Evolutionary conservation across 1,140 invertebrate genomes (phyloP).

Genomic region (Mercenaria mercenaria): DNA sequence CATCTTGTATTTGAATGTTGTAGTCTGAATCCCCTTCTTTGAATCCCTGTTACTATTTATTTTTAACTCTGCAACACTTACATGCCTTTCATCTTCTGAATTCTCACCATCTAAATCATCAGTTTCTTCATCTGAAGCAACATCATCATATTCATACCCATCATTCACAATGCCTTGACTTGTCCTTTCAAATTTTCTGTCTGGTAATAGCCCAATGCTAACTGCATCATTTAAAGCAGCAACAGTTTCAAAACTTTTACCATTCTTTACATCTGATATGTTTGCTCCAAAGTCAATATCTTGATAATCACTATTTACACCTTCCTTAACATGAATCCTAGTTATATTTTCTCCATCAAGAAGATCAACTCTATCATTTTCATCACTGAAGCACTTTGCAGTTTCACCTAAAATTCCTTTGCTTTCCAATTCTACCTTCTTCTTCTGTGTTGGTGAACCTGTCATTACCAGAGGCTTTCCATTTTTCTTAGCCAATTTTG

Average conservation of each 20-base stretch:
- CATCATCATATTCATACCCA: conserved; percentile 55
- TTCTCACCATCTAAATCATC: conserved; percentile 5
- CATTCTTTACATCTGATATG: conserved; percentile 2
- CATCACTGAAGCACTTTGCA: neutral
- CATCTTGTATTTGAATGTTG: conserved; percentile 47
- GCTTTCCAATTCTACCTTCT: neutral
- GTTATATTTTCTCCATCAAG: neutral
- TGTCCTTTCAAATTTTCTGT: neutral
- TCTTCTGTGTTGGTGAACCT: conserved; percentile 2
- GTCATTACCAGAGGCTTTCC: neutral
- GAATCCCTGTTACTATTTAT: neutral
- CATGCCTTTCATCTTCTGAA: conserved; percentile 15
- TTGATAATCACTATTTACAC: conserved; percentile 16
- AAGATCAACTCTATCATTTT: conserved; percentile 19
- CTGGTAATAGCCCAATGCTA: neutral
- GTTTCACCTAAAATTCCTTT: neutral
- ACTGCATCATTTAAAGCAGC: too few species aligned
- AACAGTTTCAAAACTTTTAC: neutral
- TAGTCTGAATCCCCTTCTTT: conserved; percentile 45
- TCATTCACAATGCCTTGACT: conserved; percentile 12
- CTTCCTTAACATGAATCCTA: neutral
- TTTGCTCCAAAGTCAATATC: conserved; percentile 36
- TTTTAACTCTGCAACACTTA: conserved; percentile 42
- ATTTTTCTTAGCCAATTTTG: conserved; percentile 1
- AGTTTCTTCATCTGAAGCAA: conserved; percentile 34